Evolutionary conservation across 2,113 vertebrate genomes (phyloP).

Genomic region (Xenus cinereus): DNA sequence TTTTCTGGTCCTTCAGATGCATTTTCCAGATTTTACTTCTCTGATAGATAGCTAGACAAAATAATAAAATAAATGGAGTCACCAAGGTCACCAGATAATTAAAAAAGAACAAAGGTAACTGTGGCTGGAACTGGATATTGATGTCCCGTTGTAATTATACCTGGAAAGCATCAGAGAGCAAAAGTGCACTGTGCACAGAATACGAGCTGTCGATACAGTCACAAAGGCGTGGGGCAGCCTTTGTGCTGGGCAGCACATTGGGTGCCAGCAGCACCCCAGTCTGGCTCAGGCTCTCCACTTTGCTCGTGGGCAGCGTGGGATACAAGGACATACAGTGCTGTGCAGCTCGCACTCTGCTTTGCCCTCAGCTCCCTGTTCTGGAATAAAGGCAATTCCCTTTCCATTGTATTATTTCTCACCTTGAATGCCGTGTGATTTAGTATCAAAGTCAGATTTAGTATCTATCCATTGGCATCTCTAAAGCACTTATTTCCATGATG

Average conservation of each 20-base stretch:
- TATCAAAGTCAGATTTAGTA: neutral
- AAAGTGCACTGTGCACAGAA: neutral
- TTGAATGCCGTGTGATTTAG: neutral
- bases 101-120: neutral
- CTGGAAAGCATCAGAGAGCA: neutral
- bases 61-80: neutral
- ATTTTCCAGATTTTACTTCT: neutral
- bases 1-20: neutral
- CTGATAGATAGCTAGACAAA: neutral
- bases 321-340: neutral
- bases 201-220: neutral
- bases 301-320: rapidly evolving
- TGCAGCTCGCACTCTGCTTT: neutral
- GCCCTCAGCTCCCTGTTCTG: neutral
- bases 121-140: neutral
- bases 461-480: neutral
- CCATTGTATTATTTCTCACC: neutral
- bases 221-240: neutral
- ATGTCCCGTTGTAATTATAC: neutral
- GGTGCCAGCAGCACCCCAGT: neutral
- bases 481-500: neutral
- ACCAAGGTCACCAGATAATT: neutral
- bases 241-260: neutral
- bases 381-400: neutral
- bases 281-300: neutral